phyloP scores from a whole-genome alignment of 2,888 invertebrate species.

The Cantharis flavilabris region DNA sequence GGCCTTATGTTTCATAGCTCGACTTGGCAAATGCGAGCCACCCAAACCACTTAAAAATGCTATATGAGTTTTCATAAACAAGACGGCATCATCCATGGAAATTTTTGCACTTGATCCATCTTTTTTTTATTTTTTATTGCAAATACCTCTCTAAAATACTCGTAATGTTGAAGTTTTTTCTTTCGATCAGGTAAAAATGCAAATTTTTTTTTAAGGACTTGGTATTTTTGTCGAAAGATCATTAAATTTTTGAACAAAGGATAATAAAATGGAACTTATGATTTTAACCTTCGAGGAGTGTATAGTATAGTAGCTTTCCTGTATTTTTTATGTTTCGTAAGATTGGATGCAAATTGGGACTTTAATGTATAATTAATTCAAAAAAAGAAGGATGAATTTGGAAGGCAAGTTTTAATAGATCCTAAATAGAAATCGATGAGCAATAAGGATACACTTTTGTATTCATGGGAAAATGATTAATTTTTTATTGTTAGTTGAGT shows the following conservation, averaged over 20 bases:
- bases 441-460: background rate
- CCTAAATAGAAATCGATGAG: background rate
- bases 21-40: conserved; percentile 47
- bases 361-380: background rate
- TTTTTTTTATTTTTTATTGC: background rate
- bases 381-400: background rate
- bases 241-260: background rate
- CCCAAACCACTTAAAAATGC: conserved; percentile 30
- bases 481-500: background rate
- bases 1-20: conserved; percentile 53
- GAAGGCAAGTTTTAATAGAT: background rate
- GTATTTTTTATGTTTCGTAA: background rate
- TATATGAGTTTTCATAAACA: conserved; percentile 28
- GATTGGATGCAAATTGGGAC: background rate
- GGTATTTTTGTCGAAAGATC: background rate
- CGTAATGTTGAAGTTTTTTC: no score
- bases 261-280: background rate
- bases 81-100: conserved; percentile 17
- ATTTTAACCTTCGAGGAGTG: background rate
- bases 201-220: background rate
- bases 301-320: background rate
- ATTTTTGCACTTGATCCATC: background rate
- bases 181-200: no score
- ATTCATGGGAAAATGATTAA: background rate
- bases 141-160: no score